Evolutionary conservation across 2,888 invertebrate genomes (phyloP), one percentile per base, ranked within the genome.

Genomic region (Rhaphigaster nebulosa): DNA sequence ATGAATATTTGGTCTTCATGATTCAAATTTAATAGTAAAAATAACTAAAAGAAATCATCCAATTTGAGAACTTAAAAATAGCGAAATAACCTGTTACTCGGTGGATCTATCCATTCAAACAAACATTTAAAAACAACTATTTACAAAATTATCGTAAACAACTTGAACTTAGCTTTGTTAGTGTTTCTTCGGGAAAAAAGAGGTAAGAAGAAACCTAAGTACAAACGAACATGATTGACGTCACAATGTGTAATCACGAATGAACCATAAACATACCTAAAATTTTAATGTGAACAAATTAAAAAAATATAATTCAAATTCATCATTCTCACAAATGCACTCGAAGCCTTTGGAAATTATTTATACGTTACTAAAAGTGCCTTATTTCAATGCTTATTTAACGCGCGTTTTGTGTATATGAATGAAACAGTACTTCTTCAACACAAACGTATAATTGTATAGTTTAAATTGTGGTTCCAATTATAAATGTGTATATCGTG

Each of bases 1-100:
- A 52, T 1, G 91, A 91, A 54, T 91, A 90, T 80, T 91, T 91
- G n/a, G 91, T 90, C 52, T 91, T 91, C 91, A 91, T 91, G n/a
- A 20, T 91, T 34, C 54, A 26, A 38, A 38, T 45, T 45, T 88
- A 20, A n/a, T 4, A 34, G 41, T 56, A 29, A 52, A 52, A 87
- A 56, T n/a, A 56, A 88, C 41, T 56, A 56, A 88, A 54, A 38
- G 38, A 88, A 56, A 54, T 56, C 88, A 54, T 88, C 23, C 88
- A 54, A 26, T 88, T 45, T 5, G 15, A 80, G 18, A 56, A 34
- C 18, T 54, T 52, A 50, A 52, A 45, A n/a, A 50, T 18, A 87
- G 50, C 1, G 6, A 45, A 38, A n/a, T 13, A 4, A 41, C 50
- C 88, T 34, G 20, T 56, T 4, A 20, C 56, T 88, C 20, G 1